Percentiles rank a stretch among this genome's conserved stretches.
These are phyloP conservation scores for Amphimedon queenslandica DNA, from an alignment of 37 sponge, comb jelly and placozoan species.

Conservation along the genomic window DNA sequence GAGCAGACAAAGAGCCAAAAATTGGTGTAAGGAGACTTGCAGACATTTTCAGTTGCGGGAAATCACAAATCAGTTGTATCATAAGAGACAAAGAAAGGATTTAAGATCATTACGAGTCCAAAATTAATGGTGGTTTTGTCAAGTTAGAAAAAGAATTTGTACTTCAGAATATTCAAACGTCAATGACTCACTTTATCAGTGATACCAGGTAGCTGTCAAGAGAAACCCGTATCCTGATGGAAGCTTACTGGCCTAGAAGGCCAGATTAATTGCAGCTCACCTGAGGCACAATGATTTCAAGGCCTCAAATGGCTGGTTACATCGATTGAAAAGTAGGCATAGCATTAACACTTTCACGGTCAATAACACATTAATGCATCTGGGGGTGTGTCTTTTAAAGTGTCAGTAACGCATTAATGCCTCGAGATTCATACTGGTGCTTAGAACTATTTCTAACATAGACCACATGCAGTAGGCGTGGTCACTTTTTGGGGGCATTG, in stretches of 20 bases:
- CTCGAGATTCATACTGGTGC: no score
- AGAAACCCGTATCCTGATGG: conserved; percentile 49
- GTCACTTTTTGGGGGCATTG: not conserved
- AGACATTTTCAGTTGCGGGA: not conserved
- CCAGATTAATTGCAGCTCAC: conserved; percentile 28
- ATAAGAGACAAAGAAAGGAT: conserved; percentile 26
- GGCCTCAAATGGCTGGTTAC: conserved; percentile 54
- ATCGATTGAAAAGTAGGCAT: conserved; percentile 62
- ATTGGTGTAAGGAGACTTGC: not conserved
- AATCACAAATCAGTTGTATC: conserved; percentile 3
- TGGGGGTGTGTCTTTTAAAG: no score
- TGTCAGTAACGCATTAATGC: no score
- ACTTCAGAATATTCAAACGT: conserved; percentile 36
- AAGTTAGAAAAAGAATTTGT: not conserved
- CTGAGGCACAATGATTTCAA: conserved; percentile 25
- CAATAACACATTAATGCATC: no score
- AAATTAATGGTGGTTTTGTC: conserved; percentile 14
- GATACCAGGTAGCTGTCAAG: conserved; percentile 24
- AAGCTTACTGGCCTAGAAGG: conserved; percentile 29
- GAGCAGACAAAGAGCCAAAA: not conserved
- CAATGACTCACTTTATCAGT: conserved; percentile 37
- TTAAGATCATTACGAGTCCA: conserved; percentile 25
- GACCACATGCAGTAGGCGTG: conserved; percentile 1
- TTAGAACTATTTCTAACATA: no score
- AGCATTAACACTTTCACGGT: no score